phyloP scores from a whole-genome alignment of 1,140 invertebrate genomes.

The Bactericera cockerelli region DNA sequence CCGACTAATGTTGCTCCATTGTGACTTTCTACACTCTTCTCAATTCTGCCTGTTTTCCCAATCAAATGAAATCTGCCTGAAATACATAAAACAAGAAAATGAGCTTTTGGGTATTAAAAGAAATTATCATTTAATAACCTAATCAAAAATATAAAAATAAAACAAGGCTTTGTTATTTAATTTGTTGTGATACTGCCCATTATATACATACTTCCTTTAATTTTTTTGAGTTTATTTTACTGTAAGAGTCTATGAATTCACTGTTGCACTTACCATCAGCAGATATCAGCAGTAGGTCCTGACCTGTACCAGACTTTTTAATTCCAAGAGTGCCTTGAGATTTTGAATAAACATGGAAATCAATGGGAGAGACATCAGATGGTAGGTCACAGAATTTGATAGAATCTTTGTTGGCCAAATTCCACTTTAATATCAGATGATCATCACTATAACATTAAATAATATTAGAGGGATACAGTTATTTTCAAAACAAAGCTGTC shows the following conservation, averaged over 20 bases:
- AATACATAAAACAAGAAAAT: conserved; percentile 18
- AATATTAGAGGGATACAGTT: conserved; percentile 15
- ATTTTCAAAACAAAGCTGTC: conserved; percentile 7
- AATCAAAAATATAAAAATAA: not conserved
- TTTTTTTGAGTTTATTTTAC: no score
- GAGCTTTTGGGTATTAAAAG: not conserved
- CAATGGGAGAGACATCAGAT: conserved; percentile 69
- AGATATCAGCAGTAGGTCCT: conserved; percentile 65
- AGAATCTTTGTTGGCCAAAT: conserved; percentile 58
- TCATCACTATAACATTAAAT: conserved; percentile 81
- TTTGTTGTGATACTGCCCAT: not conserved
- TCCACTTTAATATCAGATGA: conserved; percentile 78
- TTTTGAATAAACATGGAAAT: conserved; percentile 69
- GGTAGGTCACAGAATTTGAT: conserved; percentile 58
- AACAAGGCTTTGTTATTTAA: not conserved
- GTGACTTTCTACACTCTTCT: conserved; percentile 85
- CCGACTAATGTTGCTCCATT: conserved; percentile 72
- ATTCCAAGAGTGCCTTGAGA: conserved; percentile 29
- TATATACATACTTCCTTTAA: no score
- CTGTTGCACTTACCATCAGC: conserved; percentile 81
- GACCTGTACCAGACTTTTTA: conserved; percentile 59
- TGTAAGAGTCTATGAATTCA: no score
- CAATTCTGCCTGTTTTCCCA: conserved; percentile 73
- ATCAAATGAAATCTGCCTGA: conserved; percentile 76
- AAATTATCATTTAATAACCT: not conserved